Conservation (phyloP, 2,888 invertebrate genomes). For the Aspidapion aeneum region DNA sequence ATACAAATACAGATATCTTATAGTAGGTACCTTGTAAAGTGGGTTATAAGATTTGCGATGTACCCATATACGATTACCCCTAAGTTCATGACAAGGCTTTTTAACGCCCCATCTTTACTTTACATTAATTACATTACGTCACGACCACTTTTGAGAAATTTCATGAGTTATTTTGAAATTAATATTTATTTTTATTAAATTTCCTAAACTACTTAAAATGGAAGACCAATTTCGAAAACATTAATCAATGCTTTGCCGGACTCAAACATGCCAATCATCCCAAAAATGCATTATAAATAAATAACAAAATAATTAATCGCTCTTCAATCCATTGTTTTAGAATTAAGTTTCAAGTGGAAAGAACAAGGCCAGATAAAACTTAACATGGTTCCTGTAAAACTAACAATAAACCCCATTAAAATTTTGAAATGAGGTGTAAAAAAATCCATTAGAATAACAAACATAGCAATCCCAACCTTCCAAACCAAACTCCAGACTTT, state of each 20-base stretch:
- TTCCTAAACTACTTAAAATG: too few species aligned
- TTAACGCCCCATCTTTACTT: too few species aligned
- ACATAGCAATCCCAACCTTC: constrained; percentile 81
- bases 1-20: too few species aligned
- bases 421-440: constrained; percentile 98
- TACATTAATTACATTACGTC: too few species aligned
- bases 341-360: constrained; percentile 92
- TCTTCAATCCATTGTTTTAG: constrained; percentile 75
- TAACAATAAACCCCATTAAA: constrained; percentile 98
- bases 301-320: constrained; percentile 91
- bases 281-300: constrained; percentile 85
- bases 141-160: too few species aligned
- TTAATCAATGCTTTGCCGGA: constrained; percentile 87
- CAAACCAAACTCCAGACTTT: constrained; percentile 96
- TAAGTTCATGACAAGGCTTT: too few species aligned
- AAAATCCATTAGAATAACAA: constrained; percentile 92
- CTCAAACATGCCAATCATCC: constrained; percentile 90
- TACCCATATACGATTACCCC: too few species aligned
- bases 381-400: constrained; percentile 98
- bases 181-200: too few species aligned
- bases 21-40: too few species aligned
- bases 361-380: constrained; percentile 99
- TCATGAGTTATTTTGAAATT: too few species aligned
- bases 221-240: constrained; percentile 87
- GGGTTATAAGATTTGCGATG: too few species aligned